Evolutionary conservation across 2,113 vertebrate species (phyloP), one percentile per base, ranked within the genome.

Genomic region (Ardeotis arabs): DNA sequence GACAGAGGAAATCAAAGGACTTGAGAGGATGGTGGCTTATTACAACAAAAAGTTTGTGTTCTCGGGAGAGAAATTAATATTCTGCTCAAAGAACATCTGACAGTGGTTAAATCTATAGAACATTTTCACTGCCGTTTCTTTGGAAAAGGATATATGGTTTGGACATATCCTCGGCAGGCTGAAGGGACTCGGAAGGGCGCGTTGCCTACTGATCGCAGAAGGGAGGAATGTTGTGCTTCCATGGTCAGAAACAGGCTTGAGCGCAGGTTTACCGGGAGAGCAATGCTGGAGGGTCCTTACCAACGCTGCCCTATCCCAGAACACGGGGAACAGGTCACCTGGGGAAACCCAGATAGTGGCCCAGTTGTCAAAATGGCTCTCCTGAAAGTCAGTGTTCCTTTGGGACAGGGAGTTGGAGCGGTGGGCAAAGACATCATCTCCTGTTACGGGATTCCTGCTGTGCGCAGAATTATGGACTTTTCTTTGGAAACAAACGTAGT

Each of bases 221-320:
- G 31, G 56, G 47, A 28, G 76, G 37, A 44, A 4, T 2, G 10
- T 7, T 16, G 56, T 24, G 47, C 9, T 60, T 17, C 7, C 3
- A 0, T 3, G 78, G 28, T 7, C 37, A 15, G 75, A 31, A 21
- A 29, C 9, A 3, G 52, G 14, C 60, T 68, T 23, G 55, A 82
- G 72, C 47, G 6, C 16, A 22, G 67, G 62, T 21, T 31, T n/a
- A 13, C 8, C n/a, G 18, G 4, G 11, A 72, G 14, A 76, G 14
- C 27, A 15, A 0, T 0, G 1, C 0, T 33, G 56, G 31, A 6
- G 45, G 2, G 4, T 75, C 31, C 0, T 35, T 11, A n/a, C 55
- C 50, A 52, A 0, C 1, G 0, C 10, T 60, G 72, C 12, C 17
- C 11, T 37, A 4, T 8, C 35, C 47, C 78, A 84, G 45, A 33